Evolutionary conservation across 2,113 vertebrate genomes (phyloP), one percentile per base, ranked within the genome.

Genomic region (Ivindomyrus marchei): DNA sequence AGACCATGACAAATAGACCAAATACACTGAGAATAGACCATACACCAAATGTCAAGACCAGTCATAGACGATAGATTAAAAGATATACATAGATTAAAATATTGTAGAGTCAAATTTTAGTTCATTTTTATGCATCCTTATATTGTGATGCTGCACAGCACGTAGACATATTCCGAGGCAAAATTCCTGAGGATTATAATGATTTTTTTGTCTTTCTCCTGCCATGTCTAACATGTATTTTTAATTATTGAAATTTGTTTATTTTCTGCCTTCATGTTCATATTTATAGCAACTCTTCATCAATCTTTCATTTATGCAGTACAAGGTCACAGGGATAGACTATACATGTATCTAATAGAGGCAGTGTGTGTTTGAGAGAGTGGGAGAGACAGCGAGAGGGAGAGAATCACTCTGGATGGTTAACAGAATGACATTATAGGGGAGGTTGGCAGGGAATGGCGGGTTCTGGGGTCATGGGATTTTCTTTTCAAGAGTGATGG

Each of bases 201-300:
- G 74, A 2, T 56, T 36, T 39, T 77, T 74, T 80, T 42, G 15
- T 39, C 70, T 77, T 31, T 77, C 70, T 39, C 1, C 13, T 39
- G 27, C 31, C 31, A 17, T 77, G 36, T 77, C 70, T 77, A 19
- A 77, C 31, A 36, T 39, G 31, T 77, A 77, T 77, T 77, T 77
- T 39, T 39, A 80, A 80, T 17, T 39, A 42, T 80, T 19, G 31
- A 70, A 39, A 80, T 80, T 42, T 19, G 31, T 80, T 80, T 39
- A 80, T 80, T 80, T 80, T 36, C 11, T 39, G 4, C 15, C 13
- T 42, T 80, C 15, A 19, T 80, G 42, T 42, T 80, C 17, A 15
- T 80, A 80, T 80, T 42, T 80, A 80, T 80, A 80, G 36, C 31
- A 80, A 39, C 74, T 80, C 36, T 80, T 80, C 74, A 80, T 80